A percentile compares a stretch with the other conserved stretches of the same genome.
These are phyloP conservation scores for Mola mola DNA, from an alignment of 2,113 vertebrate genomes.

Conservation along the genomic window DNA sequence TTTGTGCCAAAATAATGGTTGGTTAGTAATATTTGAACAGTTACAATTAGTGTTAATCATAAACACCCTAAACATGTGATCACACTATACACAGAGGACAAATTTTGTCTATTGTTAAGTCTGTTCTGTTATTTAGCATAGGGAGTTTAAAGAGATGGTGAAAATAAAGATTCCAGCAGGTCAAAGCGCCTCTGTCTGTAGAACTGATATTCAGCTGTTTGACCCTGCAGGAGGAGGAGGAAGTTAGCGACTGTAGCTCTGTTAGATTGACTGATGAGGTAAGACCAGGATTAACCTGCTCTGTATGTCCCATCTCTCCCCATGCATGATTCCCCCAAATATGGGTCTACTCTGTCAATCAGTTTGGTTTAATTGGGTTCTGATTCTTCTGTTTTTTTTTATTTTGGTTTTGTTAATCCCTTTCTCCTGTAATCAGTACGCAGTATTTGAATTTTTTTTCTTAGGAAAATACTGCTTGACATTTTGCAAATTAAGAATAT, in stretches of 20 bases:
- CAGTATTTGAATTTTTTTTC: too few species aligned
- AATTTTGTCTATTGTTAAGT: too few species aligned
- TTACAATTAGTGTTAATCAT: too few species aligned
- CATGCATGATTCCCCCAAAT: slow-evolving; percentile 43
- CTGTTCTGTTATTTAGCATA: too few species aligned
- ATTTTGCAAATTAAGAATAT: too few species aligned
- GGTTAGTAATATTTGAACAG: too few species aligned
- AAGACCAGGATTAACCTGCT: slow-evolving; percentile 48
- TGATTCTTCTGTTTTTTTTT: not conserved
- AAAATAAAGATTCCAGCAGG: not conserved
- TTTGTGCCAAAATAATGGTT: too few species aligned
- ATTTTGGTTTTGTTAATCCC: slow-evolving; percentile 1
- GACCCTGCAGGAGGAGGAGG: slow-evolving; percentile 68
- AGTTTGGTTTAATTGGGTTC: slow-evolving; percentile 6
- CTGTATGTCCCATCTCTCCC: not conserved
- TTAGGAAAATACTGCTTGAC: too few species aligned
- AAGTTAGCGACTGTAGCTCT: slow-evolving; percentile 67
- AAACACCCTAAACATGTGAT: too few species aligned
- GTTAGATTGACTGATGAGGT: slow-evolving; percentile 69
- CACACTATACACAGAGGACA: too few species aligned
- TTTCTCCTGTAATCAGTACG: not conserved
- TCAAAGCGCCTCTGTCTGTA: not conserved
- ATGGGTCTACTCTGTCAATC: not conserved
- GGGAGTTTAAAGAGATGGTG: too few species aligned
- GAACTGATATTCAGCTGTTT: slow-evolving; percentile 61